These are phyloP conservation scores for Desoria tigrina DNA, from an alignment of 2,888 invertebrate species.

Conservation along the genomic window DNA sequence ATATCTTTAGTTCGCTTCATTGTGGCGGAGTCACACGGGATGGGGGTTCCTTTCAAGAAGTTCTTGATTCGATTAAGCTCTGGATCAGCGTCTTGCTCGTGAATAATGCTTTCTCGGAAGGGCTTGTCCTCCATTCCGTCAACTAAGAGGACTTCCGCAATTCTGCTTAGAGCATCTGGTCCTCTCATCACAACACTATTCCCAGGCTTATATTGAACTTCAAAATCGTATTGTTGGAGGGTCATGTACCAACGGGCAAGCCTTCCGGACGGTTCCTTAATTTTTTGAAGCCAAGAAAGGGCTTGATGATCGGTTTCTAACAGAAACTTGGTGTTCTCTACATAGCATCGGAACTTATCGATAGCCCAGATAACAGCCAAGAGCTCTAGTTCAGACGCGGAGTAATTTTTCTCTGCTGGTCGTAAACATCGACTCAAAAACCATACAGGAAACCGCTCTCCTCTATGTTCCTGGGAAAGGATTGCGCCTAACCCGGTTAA, in stretches of 20 bases:
- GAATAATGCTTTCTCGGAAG: too few species aligned
- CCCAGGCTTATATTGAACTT: constrained; percentile 56
- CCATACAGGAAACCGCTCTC: constrained; percentile 44
- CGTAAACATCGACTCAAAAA: constrained; percentile 49
- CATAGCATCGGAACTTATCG: constrained; percentile 37
- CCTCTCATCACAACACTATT: background rate
- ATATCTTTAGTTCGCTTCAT: too few species aligned
- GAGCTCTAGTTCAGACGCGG: constrained; percentile 7
- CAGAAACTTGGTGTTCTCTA: constrained; percentile 55
- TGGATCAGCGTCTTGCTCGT: background rate
- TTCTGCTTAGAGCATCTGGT: too few species aligned
- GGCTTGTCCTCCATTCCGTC: too few species aligned
- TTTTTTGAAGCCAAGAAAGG: constrained; percentile 58
- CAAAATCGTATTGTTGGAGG: constrained; percentile 56
- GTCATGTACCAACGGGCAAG: constrained; percentile 58
- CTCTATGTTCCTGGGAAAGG: constrained; percentile 47
- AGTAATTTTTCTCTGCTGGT: constrained; percentile 13
- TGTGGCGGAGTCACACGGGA: too few species aligned
- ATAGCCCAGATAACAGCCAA: constrained; percentile 14
- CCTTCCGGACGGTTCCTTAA: constrained; percentile 57
- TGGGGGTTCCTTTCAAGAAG: too few species aligned
- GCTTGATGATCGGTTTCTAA: constrained; percentile 59
- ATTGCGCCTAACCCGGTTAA: constrained; percentile 53
- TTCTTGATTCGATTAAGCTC: background rate
- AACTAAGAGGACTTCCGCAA: constrained; percentile 57